Evolutionary conservation across 2,797 vertebrate genomes (phyloP), one percentile per base, ranked within the genome.

Genomic region (Rousettus madagascariensis): DNA sequence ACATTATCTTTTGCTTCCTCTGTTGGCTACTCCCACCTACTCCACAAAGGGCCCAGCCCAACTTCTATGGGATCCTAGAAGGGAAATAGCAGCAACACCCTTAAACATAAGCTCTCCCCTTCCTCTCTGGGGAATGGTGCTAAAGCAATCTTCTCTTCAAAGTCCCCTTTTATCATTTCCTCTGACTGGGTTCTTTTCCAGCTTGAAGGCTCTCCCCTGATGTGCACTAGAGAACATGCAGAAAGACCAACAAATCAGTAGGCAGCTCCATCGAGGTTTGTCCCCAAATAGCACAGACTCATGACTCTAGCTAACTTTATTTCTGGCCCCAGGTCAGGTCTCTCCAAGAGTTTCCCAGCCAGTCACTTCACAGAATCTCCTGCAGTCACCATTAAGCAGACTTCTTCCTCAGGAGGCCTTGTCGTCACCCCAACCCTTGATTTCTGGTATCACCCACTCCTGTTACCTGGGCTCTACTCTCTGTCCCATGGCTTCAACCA

Each of bases 271-370:
- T 0, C 1, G 43, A 78, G 77, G 36, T 66, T 46, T 94, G 66
- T 87, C 38, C 33, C 30, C 46, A 82, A 15, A 75, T 0, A 57
- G 65, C 36, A 66, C 3, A 46, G 63, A 38, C 57, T 84, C 7
- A 10, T 8, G 28, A 49, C 41, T 84, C 72, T 22, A 43, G 75
- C 26, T 13, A 36, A 90, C 77, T 97, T 97, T 97, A 97, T 97
- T 97, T 65, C 3, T 33, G 78, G 71, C 28, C 61, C 78, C 92
- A 61, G 38, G 36, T 86, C 66, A 57, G 20, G 36, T 53, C 51
- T 90, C 53, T 65, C 66, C n/a, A 33, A 68, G 61, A 49, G 59
- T n/a, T 85, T 71, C 69, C 72, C 51, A 24, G 36, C 5, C 84
- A 80, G 41, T 38, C 59, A 69, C 69, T 66, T 71, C 53, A 55